Evolutionary conservation across 2,113 vertebrate genomes (phyloP), one percentile per base, ranked within the genome.

Genomic region (Muntiacus muntjak): DNA sequence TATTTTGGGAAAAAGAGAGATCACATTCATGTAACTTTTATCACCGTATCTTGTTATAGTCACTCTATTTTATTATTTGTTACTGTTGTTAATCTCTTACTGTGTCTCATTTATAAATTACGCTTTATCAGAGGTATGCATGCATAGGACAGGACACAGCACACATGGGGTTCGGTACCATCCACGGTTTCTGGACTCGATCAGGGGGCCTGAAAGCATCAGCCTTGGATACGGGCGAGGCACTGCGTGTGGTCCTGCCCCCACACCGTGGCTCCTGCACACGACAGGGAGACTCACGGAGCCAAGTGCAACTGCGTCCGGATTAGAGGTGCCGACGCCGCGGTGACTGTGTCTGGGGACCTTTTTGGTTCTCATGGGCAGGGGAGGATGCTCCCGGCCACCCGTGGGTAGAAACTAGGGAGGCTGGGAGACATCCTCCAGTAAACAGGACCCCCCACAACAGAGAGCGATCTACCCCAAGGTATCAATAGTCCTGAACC

Each of bases 401-500:
- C 47, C 10, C 0, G 1, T 25, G 7, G 81, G 12, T 43, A 6
- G 86, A 91, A 26, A 8, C 1, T 7, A 15, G 47, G 19, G 52
- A 9, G 13, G 7, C 8, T 8, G 9, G 7, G 36, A 19, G 5
- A 16, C 2, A 30, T 2, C 1, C 5, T 17, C 1, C 6, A 5
- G 1, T 19, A 30, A 33, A 28, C 30, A 57, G 15, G 16, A 5
- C 1, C 78, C 17, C 3, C 14, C n/a, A 40, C 8, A 2, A 4
- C 36, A 23, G 11, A 50, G 71, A 28, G n/a, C 1, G 0, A 25
- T 3, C 64, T 14, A 45, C 8, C 10, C 25, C 36, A 2, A 30
- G 23, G 1, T 1, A n/a, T 5, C 45, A 1, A 0, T 1, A 47
- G 17, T 1, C 7, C 5, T 6, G 5, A 84, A 36, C 21, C 1